phyloP scores from a whole-genome alignment of 2,888 invertebrate species.

The Carterocephalus palaemon region DNA sequence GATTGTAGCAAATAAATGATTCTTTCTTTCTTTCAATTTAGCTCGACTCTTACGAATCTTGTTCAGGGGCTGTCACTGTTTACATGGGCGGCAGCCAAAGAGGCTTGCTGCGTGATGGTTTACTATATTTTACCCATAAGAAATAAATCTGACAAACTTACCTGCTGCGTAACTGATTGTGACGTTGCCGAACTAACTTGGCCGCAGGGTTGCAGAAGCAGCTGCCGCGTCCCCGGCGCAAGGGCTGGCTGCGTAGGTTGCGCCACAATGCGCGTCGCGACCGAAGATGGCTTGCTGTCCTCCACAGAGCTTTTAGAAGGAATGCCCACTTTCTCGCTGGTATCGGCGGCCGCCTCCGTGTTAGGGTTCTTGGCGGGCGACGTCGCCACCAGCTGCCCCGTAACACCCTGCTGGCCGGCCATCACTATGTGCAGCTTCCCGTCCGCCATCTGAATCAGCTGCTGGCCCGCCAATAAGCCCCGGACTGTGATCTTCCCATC shows the following conservation, averaged over 20 bases:
- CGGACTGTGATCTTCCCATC: slow-evolving; percentile 95
- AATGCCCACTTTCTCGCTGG: slow-evolving; percentile 32
- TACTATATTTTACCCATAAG: too few species aligned
- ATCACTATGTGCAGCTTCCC: slow-evolving; percentile 93
- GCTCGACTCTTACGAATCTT: too few species aligned
- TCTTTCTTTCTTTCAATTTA: too few species aligned
- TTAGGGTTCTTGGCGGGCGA: slow-evolving; percentile 46
- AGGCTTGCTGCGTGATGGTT: too few species aligned
- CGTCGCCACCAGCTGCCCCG: slow-evolving; percentile 65
- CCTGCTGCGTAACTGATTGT: slow-evolving; percentile 47
- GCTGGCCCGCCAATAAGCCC: slow-evolving; percentile 94
- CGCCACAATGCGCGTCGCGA: slow-evolving; percentile 21
- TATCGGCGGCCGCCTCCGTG: slow-evolving; percentile 32
- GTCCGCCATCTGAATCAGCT: slow-evolving; percentile 94
- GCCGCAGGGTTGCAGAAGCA: slow-evolving; percentile 24
- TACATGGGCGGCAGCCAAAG: too few species aligned
- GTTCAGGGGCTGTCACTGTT: too few species aligned
- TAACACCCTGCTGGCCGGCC: slow-evolving; percentile 79
- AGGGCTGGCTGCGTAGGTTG: slow-evolving; percentile 26
- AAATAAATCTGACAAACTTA: too few species aligned
- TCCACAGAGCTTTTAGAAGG: slow-evolving; percentile 38
- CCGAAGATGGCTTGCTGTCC: slow-evolving; percentile 28
- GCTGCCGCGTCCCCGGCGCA: slow-evolving; percentile 11
- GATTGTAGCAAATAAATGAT: too few species aligned
- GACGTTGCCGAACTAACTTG: slow-evolving; percentile 32